These are phyloP conservation scores for Erpobdella octoculata DNA, from an alignment of 2,888 invertebrate genomes.

Conservation along the genomic window DNA sequence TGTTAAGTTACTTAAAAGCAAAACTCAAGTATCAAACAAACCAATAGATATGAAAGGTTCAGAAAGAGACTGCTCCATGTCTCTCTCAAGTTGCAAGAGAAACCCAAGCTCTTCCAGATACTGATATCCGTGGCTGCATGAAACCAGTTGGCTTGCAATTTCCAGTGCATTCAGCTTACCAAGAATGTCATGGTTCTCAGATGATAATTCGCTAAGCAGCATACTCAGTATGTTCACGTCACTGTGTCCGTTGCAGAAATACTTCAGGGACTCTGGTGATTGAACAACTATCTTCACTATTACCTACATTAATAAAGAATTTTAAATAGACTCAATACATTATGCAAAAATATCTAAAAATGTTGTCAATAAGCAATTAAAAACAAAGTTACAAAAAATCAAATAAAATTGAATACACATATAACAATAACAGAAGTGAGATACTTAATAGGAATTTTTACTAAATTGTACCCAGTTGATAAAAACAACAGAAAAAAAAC, in stretches of 20 bases:
- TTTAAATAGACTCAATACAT: not conserved
- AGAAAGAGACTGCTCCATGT: slow-evolving; percentile 58
- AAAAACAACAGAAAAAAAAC: not conserved
- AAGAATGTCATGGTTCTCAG: slow-evolving; percentile 64
- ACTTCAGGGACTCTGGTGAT: not conserved
- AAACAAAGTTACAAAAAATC: not conserved
- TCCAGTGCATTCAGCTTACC: slow-evolving; percentile 74
- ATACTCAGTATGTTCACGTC: slow-evolving; percentile 57
- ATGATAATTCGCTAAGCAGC: slow-evolving; percentile 59
- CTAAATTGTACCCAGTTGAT: not conserved
- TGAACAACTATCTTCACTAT: slow-evolving; percentile 8
- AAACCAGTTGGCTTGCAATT: slow-evolving; percentile 65
- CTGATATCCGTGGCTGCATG: slow-evolving; percentile 65
- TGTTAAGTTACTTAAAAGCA: no score
- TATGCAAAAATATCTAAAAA: no score
- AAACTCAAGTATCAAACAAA: slow-evolving; percentile 56
- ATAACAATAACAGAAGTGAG: not conserved
- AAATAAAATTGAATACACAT: not conserved
- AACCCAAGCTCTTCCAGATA: slow-evolving; percentile 66
- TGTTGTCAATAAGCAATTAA: no score
- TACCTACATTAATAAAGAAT: not conserved
- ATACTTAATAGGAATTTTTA: not conserved
- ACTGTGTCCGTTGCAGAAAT: not conserved
- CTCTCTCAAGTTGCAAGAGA: slow-evolving; percentile 60
- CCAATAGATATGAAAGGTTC: slow-evolving; percentile 63